Evolutionary conservation across 2,888 invertebrate species (phyloP).

Genomic region (Tachina fera): DNA sequence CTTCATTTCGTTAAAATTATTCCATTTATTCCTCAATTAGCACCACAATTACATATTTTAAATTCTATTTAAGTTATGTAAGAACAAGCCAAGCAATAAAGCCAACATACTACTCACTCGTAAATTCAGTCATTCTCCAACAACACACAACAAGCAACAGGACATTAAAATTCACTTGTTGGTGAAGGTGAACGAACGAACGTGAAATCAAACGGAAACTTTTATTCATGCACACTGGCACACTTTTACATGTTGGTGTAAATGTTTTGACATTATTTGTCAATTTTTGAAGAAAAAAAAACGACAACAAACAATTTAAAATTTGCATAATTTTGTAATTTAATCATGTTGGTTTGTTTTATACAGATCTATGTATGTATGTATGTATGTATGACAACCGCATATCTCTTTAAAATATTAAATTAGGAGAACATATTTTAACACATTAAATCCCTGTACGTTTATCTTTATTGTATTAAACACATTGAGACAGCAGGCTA

Average conservation of each 20-base stretch:
- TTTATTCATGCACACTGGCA: background rate
- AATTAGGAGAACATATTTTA: background rate
- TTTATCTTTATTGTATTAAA: no score
- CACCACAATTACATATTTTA: background rate
- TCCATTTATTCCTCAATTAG: background rate
- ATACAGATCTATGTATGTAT: background rate
- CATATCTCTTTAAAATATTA: conserved; percentile 5
- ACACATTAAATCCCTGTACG: background rate
- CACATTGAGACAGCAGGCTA: no score
- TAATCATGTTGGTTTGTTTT: conserved; percentile 32
- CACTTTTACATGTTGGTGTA: background rate
- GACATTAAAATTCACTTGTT: background rate
- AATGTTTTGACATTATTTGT: conserved; percentile 27
- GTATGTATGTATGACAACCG: background rate
- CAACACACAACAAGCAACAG: conserved; percentile 2
- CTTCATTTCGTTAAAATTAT: no score
- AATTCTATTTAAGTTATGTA: background rate
- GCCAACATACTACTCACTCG: background rate
- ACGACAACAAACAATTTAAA: conserved; percentile 18
- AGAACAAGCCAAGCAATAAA: background rate
- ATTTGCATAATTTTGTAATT: conserved; percentile 30
- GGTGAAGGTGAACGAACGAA: background rate
- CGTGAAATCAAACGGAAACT: background rate
- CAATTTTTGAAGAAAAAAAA: conserved; percentile 25
- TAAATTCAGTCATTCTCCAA: background rate